phyloP scores from a whole-genome alignment of 1,140 invertebrate species.

The Triops longicaudatus region DNA sequence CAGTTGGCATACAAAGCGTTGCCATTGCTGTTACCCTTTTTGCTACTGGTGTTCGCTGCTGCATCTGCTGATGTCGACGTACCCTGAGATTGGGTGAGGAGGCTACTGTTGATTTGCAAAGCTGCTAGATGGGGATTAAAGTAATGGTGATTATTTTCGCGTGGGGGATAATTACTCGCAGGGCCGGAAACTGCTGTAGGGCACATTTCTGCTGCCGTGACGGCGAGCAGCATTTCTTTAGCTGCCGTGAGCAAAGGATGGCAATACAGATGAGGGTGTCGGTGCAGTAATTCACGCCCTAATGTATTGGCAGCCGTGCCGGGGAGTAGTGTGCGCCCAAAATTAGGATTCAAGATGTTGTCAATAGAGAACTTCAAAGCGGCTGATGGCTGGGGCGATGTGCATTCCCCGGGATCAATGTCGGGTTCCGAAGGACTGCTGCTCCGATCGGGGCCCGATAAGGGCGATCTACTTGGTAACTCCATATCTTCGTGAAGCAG shows the following conservation, averaged over 20 bases:
- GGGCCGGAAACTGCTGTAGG: not conserved
- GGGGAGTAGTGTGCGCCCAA: conserved; percentile 49
- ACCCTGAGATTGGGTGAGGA: not conserved
- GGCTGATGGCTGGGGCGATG: conserved; percentile 25
- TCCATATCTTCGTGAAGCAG: not conserved
- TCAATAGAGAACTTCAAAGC: conserved; percentile 81
- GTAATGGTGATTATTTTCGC: not conserved
- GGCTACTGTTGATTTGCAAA: not conserved
- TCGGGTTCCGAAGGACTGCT: not conserved
- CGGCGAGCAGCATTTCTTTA: not conserved
- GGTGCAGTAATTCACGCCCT: conserved; percentile 6
- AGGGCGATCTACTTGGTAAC: not conserved
- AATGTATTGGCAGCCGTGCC: not conserved
- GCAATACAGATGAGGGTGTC: not conserved
- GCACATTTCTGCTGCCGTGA: not conserved
- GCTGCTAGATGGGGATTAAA: not conserved
- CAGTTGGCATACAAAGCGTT: not conserved
- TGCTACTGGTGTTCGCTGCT: not conserved
- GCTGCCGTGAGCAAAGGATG: not conserved
- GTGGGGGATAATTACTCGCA: not conserved
- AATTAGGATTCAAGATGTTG: conserved; percentile 82
- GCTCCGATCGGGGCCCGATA: not conserved
- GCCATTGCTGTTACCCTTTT: not conserved
- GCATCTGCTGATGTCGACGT: not conserved
- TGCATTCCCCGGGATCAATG: conserved; percentile 36